Percentiles rank a stretch among this genome's conserved stretches.
Evolutionary conservation across 2,797 vertebrate genomes (phyloP).

Genomic region (Gobionotothen gibberifrons): DNA sequence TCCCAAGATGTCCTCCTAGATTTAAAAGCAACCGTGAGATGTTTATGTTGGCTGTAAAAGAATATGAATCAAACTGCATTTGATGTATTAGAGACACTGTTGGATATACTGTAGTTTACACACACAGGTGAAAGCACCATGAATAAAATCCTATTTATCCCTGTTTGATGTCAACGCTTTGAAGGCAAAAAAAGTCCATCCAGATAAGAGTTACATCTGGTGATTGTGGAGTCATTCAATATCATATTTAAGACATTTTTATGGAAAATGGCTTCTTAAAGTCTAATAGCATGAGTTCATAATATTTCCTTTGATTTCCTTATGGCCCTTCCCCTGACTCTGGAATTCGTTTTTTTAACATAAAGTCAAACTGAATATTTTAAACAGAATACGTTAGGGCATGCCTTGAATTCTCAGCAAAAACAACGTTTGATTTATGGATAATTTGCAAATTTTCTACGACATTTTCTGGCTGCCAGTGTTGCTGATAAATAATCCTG

Average conservation of each 20-base stretch:
- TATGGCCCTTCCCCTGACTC: conserved; percentile 7
- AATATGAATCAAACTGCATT: conserved; percentile 79
- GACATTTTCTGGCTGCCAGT: conserved; percentile 36
- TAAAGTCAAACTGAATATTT: conserved; percentile 8
- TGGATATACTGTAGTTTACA: conserved; percentile 74
- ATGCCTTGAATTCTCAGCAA: conserved; percentile 16
- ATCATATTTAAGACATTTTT: conserved; percentile 48
- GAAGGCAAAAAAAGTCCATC: conserved; percentile 59
- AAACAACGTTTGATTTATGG: conserved; percentile 33
- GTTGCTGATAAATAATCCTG: conserved; percentile 45
- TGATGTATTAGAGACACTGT: conserved; percentile 82
- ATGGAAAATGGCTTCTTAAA: conserved; percentile 31
- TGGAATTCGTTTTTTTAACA: not conserved
- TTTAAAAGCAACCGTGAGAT: conserved; percentile 79
- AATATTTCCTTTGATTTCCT: conserved; percentile 54
- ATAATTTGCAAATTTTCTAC: conserved; percentile 35
- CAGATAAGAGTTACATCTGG: conserved; percentile 47
- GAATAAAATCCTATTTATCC: conserved; percentile 66
- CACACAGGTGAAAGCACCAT: conserved; percentile 77
- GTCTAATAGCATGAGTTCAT: conserved; percentile 38
- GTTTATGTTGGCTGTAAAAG: conserved; percentile 81
- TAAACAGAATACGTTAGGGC: conserved; percentile 13
- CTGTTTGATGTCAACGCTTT: conserved; percentile 76
- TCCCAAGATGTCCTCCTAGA: conserved; percentile 80
- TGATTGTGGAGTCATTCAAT: conserved; percentile 42